Conservation (phyloP, 2,113 vertebrate genomes). For the Athene noctua region DNA sequence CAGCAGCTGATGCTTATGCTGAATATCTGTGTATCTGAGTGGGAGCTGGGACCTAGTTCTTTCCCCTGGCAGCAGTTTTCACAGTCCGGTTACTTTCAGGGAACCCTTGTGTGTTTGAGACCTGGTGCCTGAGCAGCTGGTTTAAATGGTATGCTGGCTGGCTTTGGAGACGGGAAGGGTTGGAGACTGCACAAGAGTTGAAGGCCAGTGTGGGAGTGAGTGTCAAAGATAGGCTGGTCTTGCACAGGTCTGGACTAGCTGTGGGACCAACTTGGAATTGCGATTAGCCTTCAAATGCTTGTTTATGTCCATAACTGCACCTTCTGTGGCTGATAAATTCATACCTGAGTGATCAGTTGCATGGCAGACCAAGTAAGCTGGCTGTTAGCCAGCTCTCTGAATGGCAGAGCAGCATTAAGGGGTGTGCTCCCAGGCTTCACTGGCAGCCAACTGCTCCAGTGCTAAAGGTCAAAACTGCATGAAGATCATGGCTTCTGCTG, state of each 20-base stretch:
- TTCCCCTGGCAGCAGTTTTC: neutral
- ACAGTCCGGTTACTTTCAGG: neutral
- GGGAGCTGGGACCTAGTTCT: neutral
- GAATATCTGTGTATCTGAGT: fast-evolving
- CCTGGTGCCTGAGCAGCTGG: neutral
- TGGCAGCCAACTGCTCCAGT: neutral
- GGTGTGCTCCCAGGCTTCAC: neutral
- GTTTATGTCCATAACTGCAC: fast-evolving
- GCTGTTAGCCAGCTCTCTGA: neutral
- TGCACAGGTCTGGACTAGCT: neutral
- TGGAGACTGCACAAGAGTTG: neutral
- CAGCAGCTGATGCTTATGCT: neutral
- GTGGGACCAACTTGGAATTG: neutral
- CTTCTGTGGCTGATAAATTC: neutral
- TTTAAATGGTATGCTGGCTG: neutral
- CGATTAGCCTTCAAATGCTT: neutral
- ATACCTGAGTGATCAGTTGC: neutral
- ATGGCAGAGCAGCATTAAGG: neutral
- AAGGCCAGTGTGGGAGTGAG: neutral
- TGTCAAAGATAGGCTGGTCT: neutral
- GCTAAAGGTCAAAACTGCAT: neutral
- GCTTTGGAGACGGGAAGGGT: neutral
- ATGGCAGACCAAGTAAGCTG: neutral
- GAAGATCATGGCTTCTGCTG: neutral
- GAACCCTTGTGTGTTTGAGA: neutral